A percentile compares a stretch with the other conserved stretches of the same genome.
Evolutionary conservation across 2,113 vertebrate genomes (phyloP).

Genomic region (Anolis carolinensis): DNA sequence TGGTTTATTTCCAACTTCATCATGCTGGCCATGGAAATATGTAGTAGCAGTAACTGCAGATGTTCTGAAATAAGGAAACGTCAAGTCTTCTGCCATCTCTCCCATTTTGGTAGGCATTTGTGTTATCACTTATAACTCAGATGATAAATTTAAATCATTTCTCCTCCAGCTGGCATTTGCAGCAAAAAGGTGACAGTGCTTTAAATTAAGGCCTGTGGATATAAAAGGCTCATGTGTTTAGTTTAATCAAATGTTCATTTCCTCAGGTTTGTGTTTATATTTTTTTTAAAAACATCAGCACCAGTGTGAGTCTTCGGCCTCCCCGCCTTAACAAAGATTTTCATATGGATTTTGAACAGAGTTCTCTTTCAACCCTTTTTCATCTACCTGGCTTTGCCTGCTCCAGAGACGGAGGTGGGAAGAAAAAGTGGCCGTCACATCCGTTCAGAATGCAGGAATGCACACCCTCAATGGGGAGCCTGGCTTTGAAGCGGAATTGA

Average conservation of each 20-base stretch:
- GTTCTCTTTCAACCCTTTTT: constrained; percentile 11
- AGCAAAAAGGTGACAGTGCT: constrained; percentile 58
- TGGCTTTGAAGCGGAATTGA: constrained; percentile 21
- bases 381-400: background rate
- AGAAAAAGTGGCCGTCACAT: background rate
- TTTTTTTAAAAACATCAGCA: constrained; percentile 58
- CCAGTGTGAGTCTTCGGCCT: constrained; percentile 42
- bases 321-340: constrained; percentile 26
- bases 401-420: constrained; percentile 4
- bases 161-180: constrained; percentile 61
- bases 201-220: constrained; percentile 62
- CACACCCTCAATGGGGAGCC: constrained; percentile 14
- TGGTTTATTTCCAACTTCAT: constrained; percentile 63
- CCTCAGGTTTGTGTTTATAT: constrained; percentile 41
- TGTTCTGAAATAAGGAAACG: constrained; percentile 48
- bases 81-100: background rate
- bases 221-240: constrained; percentile 58
- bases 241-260: constrained; percentile 70
- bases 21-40: constrained; percentile 59
- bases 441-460: constrained; percentile 29
- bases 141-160: constrained; percentile 68
- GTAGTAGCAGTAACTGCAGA: constrained; percentile 52
- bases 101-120: constrained; percentile 56
- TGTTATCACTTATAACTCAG: constrained; percentile 61
- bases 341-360: background rate